Evolutionary conservation across 2,797 vertebrate species (phyloP).

Genomic region (Amblyraja radiata): DNA sequence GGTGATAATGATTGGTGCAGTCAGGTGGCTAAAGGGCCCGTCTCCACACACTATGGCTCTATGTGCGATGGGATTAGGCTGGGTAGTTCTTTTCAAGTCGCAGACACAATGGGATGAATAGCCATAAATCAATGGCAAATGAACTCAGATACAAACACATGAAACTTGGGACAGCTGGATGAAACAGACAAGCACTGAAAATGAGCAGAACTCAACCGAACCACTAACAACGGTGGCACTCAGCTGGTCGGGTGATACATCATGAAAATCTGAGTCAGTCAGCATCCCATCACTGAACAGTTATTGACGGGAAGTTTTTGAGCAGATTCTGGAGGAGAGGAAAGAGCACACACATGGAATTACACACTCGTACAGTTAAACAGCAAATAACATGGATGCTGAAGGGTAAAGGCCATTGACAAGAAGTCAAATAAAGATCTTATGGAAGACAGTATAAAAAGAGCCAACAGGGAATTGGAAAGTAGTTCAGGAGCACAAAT

Average conservation of each 20-base stretch:
- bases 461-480: background rate
- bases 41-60: too few relatives aligned
- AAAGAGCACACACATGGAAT: background rate
- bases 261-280: background rate
- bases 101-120: too few relatives aligned
- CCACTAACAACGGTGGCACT: background rate
- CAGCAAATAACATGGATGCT: background rate
- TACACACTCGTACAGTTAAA: background rate
- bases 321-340: background rate
- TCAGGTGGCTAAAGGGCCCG: too few relatives aligned
- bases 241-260: background rate
- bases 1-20: too few relatives aligned
- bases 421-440: background rate
- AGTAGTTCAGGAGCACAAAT: background rate
- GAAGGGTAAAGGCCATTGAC: background rate
- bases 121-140: too few relatives aligned
- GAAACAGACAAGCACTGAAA: background rate
- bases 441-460: background rate
- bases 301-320: background rate
- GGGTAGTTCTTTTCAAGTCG: too few relatives aligned
- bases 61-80: too few relatives aligned
- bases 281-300: background rate
- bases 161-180: background rate
- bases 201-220: background rate
- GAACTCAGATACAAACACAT: background rate